phyloP scores from a whole-genome alignment of 1,140 invertebrate species.

The Copidosoma floridanum region DNA sequence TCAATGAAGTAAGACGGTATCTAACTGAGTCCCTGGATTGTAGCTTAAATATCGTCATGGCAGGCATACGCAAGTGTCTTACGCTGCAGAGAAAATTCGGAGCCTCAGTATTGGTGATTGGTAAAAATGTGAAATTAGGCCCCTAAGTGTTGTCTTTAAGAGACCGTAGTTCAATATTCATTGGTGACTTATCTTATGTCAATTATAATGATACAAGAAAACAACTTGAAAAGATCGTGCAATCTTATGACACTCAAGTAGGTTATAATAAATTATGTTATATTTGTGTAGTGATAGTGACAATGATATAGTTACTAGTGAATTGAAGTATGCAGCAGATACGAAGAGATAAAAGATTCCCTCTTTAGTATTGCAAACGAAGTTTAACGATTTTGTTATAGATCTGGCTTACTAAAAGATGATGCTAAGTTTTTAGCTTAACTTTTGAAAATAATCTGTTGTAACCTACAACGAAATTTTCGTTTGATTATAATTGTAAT shows the following conservation, averaged over 20 bases:
- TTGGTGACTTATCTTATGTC: background rate
- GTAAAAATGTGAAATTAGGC: background rate
- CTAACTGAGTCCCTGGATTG: background rate
- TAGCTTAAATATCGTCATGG: background rate
- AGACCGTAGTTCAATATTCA: background rate
- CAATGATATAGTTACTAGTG: background rate
- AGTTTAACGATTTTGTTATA: conserved; percentile 40
- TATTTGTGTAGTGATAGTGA: background rate
- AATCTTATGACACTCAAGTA: background rate
- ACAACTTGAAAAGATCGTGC: background rate
- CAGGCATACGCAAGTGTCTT: background rate
- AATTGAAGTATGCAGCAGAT: no score
- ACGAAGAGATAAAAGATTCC: background rate
- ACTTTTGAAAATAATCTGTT: conserved; percentile 19
- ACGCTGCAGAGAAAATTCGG: background rate
- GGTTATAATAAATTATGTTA: background rate
- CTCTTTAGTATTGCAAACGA: conserved; percentile 16
- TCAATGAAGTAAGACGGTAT: background rate
- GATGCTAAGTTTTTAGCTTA: conserved; percentile 35
- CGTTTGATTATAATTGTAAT: conserved; percentile 22
- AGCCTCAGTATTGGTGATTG: background rate
- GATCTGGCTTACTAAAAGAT: no score
- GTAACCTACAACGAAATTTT: conserved; percentile 10
- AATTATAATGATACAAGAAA: conserved; percentile 3
- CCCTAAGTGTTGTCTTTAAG: background rate